Percentiles rank a stretch among this genome's conserved stretches.
Conservation (phyloP, 2,797 vertebrate genomes). For the Sebastes hubbsi region DNA sequence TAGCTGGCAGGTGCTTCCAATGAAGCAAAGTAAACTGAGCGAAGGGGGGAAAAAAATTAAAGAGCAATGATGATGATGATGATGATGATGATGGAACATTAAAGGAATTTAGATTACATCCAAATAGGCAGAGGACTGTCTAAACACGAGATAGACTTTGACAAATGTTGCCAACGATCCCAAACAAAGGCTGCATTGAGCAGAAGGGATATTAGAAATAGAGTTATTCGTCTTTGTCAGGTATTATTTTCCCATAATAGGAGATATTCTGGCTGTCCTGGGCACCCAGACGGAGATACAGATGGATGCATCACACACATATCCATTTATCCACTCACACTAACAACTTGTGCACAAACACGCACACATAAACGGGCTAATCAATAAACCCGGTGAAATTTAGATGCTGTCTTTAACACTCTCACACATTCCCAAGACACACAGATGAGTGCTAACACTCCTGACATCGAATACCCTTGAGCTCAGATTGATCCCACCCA, state of each 20-base stretch:
- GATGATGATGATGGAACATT: slow-evolving; percentile 54
- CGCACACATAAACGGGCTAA: slow-evolving; percentile 29
- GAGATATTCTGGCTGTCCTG: background rate
- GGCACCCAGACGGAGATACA: slow-evolving; percentile 6
- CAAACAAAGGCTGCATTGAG: slow-evolving; percentile 58
- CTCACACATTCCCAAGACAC: slow-evolving; percentile 46
- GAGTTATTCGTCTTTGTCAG: slow-evolving; percentile 3
- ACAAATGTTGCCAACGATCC: slow-evolving; percentile 44
- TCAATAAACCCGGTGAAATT: slow-evolving; percentile 53
- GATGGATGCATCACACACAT: slow-evolving; percentile 8
- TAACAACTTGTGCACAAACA: background rate
- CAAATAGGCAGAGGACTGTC: slow-evolving; percentile 49
- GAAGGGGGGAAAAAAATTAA: slow-evolving; percentile 42
- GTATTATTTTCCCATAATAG: slow-evolving; percentile 26
- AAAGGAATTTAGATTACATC: slow-evolving; percentile 61
- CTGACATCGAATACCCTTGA: slow-evolving; percentile 62
- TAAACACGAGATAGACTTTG: slow-evolving; percentile 59
- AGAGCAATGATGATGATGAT: slow-evolving; percentile 22
- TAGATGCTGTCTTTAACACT: slow-evolving; percentile 50
- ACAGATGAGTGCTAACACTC: slow-evolving; percentile 34
- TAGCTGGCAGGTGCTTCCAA: slow-evolving; percentile 72
- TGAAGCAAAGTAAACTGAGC: slow-evolving; percentile 60
- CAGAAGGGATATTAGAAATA: slow-evolving; percentile 14
- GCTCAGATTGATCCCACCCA: slow-evolving; percentile 40
- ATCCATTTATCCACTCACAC: background rate